Base-by-base conservation (phyloP, 2,888 invertebrate species). In the Drosophila neutralis region DNA sequence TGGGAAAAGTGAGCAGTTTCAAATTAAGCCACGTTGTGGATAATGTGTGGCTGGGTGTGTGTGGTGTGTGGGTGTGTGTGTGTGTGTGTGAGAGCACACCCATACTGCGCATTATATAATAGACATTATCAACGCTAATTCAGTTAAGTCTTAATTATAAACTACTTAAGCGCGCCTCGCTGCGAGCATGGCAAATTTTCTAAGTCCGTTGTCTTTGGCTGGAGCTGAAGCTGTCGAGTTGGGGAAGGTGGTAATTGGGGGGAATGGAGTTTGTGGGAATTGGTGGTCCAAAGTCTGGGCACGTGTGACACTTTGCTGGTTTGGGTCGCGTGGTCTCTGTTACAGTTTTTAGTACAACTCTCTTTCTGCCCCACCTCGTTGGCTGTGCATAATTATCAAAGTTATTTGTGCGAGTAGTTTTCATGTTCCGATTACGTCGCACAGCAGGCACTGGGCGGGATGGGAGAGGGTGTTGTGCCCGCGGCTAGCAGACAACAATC, bases 71-170 rank as follows among this genome's bases (percentile, higher is more conserved):
- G 29, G 38, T 27, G 64, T 24, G 54, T 61, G 67, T 54, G 54
- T 24, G 38, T 21, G 48, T 52, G 49, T 42, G 38, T 57, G 36
- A 56, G 49, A 60, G 40, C 5, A 13, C 42, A 21, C 21, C 21
- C 42, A 42, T 21, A 42, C 42, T 63, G 56, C 59, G 57, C 65
- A 56, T 78, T 78, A 78, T 72, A 70, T 76, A 87, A 88, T 66
- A 87, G 89, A 89, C 89, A 87, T 90, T 91, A 91, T 87, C 88
- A 90, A 83, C 83, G 87, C 90, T 91, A 91, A 91, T 91, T 91
- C 84, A 84, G 83, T 91, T 91, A 91, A 80, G 86, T 91, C 91
- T 91, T 91, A 91, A 91, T 91, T 91, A 90, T 90, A 90, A 90
- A 87, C 87, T 87, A 87, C 91, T 91, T 91, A 86, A 78, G 75